Percentiles rank a stretch among this genome's conserved stretches.
Conservation (phyloP, 1,140 invertebrate species). For the Rhagoletis zephyria region DNA sequence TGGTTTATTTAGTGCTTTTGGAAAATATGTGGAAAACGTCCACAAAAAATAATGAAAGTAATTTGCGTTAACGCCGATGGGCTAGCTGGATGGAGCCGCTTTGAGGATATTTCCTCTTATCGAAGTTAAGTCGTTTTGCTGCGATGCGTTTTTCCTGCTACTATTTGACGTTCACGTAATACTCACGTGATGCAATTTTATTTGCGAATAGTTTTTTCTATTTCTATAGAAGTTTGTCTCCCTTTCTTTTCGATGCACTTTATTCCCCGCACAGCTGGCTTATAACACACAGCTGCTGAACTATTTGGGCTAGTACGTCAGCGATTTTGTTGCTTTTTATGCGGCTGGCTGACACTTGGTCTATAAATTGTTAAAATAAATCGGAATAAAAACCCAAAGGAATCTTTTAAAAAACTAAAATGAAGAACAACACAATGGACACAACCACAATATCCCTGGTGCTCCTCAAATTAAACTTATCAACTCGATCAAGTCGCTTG, state of each 20-base stretch:
- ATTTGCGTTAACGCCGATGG: not conserved
- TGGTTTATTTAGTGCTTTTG: not conserved
- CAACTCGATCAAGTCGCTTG: not conserved
- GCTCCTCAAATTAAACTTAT: not conserved
- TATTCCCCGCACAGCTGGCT: conserved; percentile 19
- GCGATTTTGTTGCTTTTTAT: not conserved
- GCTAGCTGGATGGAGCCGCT: not conserved
- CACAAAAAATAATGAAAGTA: not conserved
- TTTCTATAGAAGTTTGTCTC: conserved; percentile 8
- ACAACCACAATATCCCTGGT: not conserved
- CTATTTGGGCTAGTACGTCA: not conserved
- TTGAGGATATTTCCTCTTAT: not conserved
- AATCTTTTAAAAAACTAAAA: conserved; percentile 32
- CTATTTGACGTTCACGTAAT: conserved; percentile 55
- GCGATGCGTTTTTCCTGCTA: not conserved
- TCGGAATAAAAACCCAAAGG: not conserved
- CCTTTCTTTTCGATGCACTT: conserved; percentile 46
- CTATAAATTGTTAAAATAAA: not conserved
- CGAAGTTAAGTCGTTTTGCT: not conserved
- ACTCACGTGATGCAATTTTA: conserved; percentile 56
- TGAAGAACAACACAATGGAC: conserved; percentile 30
- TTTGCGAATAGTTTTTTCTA: conserved; percentile 48
- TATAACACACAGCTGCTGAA: not conserved
- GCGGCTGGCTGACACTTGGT: conserved; percentile 4
- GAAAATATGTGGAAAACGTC: not conserved